phyloP scores from a whole-genome alignment of 2,113 vertebrate species.

The Danio rerio region GRCz12tu NC_133200.1:39665001-39665500 shows the following conservation, averaged over 20 bases:
- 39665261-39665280: constrained; percentile 99
- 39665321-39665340: constrained; percentile 84
- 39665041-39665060: constrained; percentile 62
- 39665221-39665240: constrained; percentile 99
- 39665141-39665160: constrained; percentile 82
- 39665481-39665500: constrained; percentile 99
- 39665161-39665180: constrained; percentile 97
- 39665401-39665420: constrained; percentile 99
- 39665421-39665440: constrained; percentile 99
- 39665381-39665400: constrained; percentile 99
- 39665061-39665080: constrained; percentile 71
- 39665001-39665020: constrained; percentile 42
- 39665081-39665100: constrained; percentile 70
- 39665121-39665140: constrained; percentile 43
- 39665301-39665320: constrained; percentile 92
- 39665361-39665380: constrained; percentile 98
- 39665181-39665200: constrained; percentile 99
- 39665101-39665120: constrained; percentile 62
- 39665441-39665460: constrained; percentile 99
- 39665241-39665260: constrained; percentile 99
- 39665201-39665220: constrained; percentile 99
- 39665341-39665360: constrained; percentile 99
- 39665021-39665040: constrained; percentile 58
- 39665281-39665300: constrained; percentile 99
- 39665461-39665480: constrained; percentile 99